Percentiles rank a stretch among this genome's conserved stretches.
These are phyloP conservation scores for Fragum fragum DNA, from an alignment of 2,888 invertebrate genomes.

Conservation along the genomic window DNA sequence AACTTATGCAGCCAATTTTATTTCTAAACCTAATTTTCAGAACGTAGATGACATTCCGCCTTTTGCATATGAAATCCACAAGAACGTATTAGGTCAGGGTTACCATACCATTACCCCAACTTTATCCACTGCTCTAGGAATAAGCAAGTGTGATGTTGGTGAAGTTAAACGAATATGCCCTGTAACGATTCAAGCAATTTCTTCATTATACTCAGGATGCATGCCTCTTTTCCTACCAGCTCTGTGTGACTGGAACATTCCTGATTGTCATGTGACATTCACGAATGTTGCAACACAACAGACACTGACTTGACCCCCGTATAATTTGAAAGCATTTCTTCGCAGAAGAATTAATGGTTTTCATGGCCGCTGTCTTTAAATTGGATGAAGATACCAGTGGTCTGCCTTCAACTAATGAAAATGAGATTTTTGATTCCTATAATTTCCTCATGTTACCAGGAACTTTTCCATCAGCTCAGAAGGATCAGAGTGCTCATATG, in stretches of 20 bases:
- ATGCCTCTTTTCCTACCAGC: conserved; percentile 4
- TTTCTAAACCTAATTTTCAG: neutral
- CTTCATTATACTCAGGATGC: neutral
- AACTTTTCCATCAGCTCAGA: neutral
- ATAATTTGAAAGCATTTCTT: neutral
- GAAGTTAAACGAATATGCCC: neutral
- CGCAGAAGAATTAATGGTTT: neutral
- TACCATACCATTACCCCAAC: neutral
- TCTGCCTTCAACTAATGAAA: neutral
- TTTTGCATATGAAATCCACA: neutral
- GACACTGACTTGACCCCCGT: conserved; percentile 4
- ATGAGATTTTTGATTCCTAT: neutral
- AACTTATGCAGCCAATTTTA: neutral
- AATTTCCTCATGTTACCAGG: conserved; percentile 4
- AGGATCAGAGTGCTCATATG: neutral
- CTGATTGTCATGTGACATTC: neutral
- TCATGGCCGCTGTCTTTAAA: conserved; percentile 4
- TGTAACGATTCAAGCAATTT: neutral
- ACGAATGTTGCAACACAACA: conserved; percentile 6
- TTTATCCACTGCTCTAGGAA: neutral
- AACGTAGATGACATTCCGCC: neutral
- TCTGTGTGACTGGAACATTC: neutral
- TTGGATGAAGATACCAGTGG: conserved; percentile 11
- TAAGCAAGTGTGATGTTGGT: neutral
- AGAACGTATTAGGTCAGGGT: neutral